Evolutionary conservation across 2,113 vertebrate species (phyloP).

Genomic region (Anoura caudifer): DNA sequence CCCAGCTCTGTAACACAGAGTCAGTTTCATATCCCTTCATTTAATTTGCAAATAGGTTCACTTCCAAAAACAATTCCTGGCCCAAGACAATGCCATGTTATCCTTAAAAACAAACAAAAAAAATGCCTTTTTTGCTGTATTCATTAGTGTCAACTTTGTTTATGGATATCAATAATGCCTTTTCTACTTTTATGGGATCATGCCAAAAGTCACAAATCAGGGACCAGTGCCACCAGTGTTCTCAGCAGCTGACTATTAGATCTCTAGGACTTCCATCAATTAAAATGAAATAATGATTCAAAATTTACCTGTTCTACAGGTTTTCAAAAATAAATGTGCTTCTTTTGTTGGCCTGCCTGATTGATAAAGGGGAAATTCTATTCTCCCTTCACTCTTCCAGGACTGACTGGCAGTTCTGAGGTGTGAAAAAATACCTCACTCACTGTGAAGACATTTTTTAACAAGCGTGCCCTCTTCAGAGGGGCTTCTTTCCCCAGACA

Average conservation of each 20-base stretch:
- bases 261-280: background rate
- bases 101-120: background rate
- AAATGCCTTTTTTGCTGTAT: background rate
- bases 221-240: background rate
- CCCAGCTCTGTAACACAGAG: background rate
- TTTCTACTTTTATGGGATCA: background rate
- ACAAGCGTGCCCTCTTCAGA: conserved; percentile 4
- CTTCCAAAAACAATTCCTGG: background rate
- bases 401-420: background rate
- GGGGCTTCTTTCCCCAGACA: background rate
- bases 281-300: conserved; percentile 12
- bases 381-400: background rate
- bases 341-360: background rate
- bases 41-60: background rate
- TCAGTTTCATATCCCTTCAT: background rate
- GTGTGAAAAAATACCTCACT: background rate
- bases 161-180: background rate
- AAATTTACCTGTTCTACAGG: background rate
- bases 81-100: background rate
- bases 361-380: background rate
- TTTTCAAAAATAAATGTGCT: background rate
- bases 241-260: background rate
- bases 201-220: background rate
- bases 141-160: background rate
- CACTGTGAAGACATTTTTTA: background rate